phyloP scores from a whole-genome alignment of 2,797 vertebrate species.

The Remorina albescens region DNA sequence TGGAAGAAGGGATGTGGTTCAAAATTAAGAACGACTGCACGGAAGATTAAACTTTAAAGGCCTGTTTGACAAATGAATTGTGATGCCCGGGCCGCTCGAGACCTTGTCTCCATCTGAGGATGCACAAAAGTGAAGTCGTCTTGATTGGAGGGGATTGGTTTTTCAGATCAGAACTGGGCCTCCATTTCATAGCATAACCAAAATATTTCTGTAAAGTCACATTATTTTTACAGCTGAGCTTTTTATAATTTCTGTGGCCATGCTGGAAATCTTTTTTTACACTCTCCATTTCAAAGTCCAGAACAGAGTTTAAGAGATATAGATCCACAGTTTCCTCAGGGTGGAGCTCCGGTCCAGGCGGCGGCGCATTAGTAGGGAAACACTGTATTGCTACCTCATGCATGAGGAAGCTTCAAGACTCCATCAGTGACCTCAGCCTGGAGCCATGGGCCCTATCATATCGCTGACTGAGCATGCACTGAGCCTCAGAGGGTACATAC shows the following conservation, averaged over 20 bases:
- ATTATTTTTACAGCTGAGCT: constrained; percentile 35
- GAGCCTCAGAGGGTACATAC: constrained; percentile 69
- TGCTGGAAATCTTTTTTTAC: constrained; percentile 10
- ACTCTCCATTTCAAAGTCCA: constrained; percentile 33
- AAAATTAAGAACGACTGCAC: constrained; percentile 56
- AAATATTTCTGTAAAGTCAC: constrained; percentile 27
- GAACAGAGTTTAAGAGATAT: constrained; percentile 29
- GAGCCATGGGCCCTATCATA: constrained; percentile 74
- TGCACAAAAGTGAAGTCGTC: constrained; percentile 51
- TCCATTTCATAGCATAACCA: constrained; percentile 6
- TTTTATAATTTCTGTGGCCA: constrained; percentile 15
- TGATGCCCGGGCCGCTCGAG: constrained; percentile 62
- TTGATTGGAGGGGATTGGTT: constrained; percentile 55
- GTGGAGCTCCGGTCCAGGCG: constrained; percentile 42
- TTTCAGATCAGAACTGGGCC: constrained; percentile 42
- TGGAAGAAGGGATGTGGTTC: constrained; percentile 20
- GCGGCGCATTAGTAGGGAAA: constrained; percentile 53
- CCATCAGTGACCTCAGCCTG: constrained; percentile 72
- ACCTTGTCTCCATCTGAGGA: constrained; percentile 29
- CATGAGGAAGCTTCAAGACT: constrained; percentile 67
- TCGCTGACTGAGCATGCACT: constrained; percentile 76
- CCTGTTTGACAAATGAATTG: constrained; percentile 68
- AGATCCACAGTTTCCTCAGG: constrained; percentile 35
- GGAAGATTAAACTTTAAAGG: constrained; percentile 66
- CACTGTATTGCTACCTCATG: constrained; percentile 68